A percentile compares a stretch with the other conserved stretches of the same genome.
These are phyloP conservation scores for Epinephelus fuscoguttatus DNA, from an alignment of 2,113 vertebrate species.

Conservation along the genomic window DNA sequence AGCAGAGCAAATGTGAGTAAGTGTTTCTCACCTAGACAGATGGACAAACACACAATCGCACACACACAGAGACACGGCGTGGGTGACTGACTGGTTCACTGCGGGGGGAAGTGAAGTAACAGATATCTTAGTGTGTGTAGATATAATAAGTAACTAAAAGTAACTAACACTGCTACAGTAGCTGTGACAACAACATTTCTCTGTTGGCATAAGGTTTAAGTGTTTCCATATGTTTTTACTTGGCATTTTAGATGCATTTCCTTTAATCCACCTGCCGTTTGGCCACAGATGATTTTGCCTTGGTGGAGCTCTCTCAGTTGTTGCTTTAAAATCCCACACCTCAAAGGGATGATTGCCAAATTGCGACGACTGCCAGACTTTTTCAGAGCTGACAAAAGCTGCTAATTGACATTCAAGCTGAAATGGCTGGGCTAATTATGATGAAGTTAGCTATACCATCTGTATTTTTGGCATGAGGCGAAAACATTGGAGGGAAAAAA, in stretches of 20 bases:
- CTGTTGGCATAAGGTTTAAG: neutral
- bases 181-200: neutral
- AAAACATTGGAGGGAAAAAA: neutral
- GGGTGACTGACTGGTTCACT: neutral
- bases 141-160: neutral
- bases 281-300: neutral
- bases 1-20: constrained; percentile 29
- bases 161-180: neutral
- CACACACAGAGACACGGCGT: neutral
- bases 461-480: neutral
- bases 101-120: neutral
- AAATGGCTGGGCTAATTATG: neutral
- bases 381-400: neutral
- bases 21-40: constrained; percentile 23
- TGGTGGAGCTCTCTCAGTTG: neutral
- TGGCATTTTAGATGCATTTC: neutral
- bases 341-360: neutral
- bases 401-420: constrained; percentile 11
- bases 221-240: neutral
- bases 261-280: neutral
- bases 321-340: constrained; percentile 5
- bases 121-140: neutral
- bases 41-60: neutral
- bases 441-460: neutral
- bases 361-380: neutral